Evolutionary conservation across 2,113 vertebrate genomes (phyloP), one percentile per base, ranked within the genome.

Genomic region (Takifugu flavidus): DNA sequence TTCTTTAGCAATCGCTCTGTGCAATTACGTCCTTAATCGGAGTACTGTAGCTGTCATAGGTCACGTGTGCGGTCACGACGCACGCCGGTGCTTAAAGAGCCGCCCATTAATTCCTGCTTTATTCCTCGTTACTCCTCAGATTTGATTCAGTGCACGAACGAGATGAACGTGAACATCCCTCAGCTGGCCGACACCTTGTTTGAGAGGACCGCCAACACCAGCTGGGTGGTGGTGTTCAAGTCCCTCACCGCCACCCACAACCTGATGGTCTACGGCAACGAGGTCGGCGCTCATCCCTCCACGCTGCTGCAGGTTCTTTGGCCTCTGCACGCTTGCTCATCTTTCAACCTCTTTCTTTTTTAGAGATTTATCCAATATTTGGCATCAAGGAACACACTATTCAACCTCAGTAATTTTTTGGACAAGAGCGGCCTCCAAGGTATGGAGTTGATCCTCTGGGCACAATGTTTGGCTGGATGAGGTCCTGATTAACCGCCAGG

Each of bases 291-390:
- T 47, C 29, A 12, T 58, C 13, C 63, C 53, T 11, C 11, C 15
- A 6, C 8, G 11, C 8, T 50, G 49, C 25, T 50, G 20, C 25
- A 6, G 10, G 15, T 11, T 25, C 8, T 10, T 11, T 5, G 4
- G n/a, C n/a, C 15, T 25, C 49, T 53, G 5, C 6, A 3, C 25
- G 47, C 45, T n/a, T 44, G 15, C 27, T 27, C 0, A 20, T 65
- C 64, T 49, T 25, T 49, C 47, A 25, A 11, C 56, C 13, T 61
- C 46, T 27, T 12, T 5, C 26, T 20, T 26, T 51, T 27, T 47
- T 89, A 98, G 95, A 94, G 95, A 77, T 96, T 98, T 91, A 95
- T 98, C 88, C 95, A 98, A 73, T 98, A 98, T 89, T 90, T 98
- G 92, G 95, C 95, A 56, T 98, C 95, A 89, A 95, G 95, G 90